Base-by-base conservation (phyloP, 2,113 vertebrate species). In the Cololabis saira region DNA sequence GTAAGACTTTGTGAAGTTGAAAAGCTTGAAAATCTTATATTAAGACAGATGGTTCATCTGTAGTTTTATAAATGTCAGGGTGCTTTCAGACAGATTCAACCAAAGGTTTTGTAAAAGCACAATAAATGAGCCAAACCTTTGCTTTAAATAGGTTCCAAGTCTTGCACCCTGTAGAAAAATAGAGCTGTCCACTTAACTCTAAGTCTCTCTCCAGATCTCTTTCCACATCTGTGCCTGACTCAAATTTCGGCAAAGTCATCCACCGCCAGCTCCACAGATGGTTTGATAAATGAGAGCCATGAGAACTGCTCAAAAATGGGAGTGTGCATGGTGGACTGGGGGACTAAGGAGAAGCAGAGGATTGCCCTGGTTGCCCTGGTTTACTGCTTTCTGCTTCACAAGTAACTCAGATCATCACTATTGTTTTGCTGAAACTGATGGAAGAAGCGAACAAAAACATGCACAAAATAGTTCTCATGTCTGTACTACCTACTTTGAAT, bases 201-300 rank as follows among this genome's bases (percentile, higher is more conserved):
- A 13, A 15, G 37, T 56, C 16, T 79, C 48, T 50, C 59, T 62
- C 54, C 52, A 47, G 30, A 24, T 51, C 75, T 72, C 50, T 37
- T 37, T 37, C 33, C 33, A 37, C 33, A 37, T 37, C 33, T 37
- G 33, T 37, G 6, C 33, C 33, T 37, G 33, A 9, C 10, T 37
- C 33, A 37, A 9, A 37, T 37, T 37, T 37, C 10, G 33, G 33
- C 17, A 21, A 58, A 62, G 44, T 3, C 12, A 51, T 1, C 2
- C 15, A 50, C 67, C 24, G 24, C 24, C 67, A 76, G 71, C 45
- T 24, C 15, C 67, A 63, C 74, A 78, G 81, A 74, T 86, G 83
- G 67, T 73, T 77, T 79, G 69, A 65, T 64, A 66, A 77, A 49
- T 5, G 19, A 44, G 22, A 61, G 49, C 43, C 30, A 16, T n/a